Evolutionary conservation across 2,797 vertebrate genomes (phyloP).

Genomic region (Sebastes itinus): DNA sequence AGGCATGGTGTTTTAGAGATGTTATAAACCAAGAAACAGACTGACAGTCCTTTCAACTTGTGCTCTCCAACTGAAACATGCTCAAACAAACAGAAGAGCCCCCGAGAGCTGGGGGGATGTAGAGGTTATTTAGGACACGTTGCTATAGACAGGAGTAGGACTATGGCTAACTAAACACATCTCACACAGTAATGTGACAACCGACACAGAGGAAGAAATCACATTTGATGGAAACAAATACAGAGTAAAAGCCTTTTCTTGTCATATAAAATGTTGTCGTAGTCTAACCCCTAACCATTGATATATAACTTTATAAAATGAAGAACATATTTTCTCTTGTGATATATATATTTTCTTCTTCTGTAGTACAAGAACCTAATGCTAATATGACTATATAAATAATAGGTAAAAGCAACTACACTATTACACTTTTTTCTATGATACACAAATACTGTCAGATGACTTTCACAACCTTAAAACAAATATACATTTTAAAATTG

Average conservation of each 20-base stretch:
- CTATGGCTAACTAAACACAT: slow-evolving; percentile 36
- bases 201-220: slow-evolving; percentile 64
- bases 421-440: slow-evolving; percentile 52
- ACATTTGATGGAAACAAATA: slow-evolving; percentile 21
- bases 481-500: slow-evolving; percentile 14
- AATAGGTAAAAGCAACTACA: slow-evolving; percentile 57
- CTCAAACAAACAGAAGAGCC: slow-evolving; percentile 16
- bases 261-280: slow-evolving; percentile 66
- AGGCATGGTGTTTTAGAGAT: neutral
- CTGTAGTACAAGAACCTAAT: slow-evolving; percentile 34
- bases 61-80: slow-evolving; percentile 38
- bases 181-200: slow-evolving; percentile 61
- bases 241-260: slow-evolving; percentile 56
- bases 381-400: slow-evolving; percentile 53
- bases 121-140: slow-evolving; percentile 50
- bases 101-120: slow-evolving; percentile 24
- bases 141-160: slow-evolving; percentile 50
- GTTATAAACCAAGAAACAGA: slow-evolving; percentile 17
- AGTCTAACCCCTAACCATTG: slow-evolving; percentile 48
- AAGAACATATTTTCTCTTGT: slow-evolving; percentile 48
- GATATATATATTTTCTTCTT: slow-evolving; percentile 35
- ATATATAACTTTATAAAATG: slow-evolving; percentile 67
- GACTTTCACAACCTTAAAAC: slow-evolving; percentile 38
- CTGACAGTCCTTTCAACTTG: slow-evolving; percentile 61
- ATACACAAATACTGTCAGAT: slow-evolving; percentile 51